Conservation (phyloP, 2,797 vertebrate genomes). For the Epinephelus malabaricus region DNA sequence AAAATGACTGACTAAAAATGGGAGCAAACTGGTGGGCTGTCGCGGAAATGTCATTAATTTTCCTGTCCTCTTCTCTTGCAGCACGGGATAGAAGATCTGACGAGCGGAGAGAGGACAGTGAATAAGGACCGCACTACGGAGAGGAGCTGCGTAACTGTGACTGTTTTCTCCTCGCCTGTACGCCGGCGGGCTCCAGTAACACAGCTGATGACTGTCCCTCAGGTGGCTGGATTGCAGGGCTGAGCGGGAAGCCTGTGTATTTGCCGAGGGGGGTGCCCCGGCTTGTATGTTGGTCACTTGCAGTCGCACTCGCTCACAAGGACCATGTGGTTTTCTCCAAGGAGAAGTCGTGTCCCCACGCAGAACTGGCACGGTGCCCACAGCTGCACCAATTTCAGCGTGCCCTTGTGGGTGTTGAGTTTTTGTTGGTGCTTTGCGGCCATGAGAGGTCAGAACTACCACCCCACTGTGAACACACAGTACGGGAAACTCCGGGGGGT, state of each 20-base stretch:
- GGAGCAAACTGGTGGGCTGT: conserved; percentile 68
- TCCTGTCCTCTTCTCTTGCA: conserved; percentile 74
- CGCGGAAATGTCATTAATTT: conserved; percentile 77
- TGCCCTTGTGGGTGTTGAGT: conserved; percentile 92
- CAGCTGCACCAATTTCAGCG: conserved; percentile 54
- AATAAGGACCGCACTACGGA: conserved; percentile 72
- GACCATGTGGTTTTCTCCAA: conserved; percentile 87
- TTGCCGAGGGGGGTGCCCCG: conserved; percentile 63
- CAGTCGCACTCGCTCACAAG: conserved; percentile 75
- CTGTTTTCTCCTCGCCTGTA: conserved; percentile 49
- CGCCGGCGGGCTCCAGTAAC: conserved; percentile 58
- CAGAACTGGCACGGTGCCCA: conserved; percentile 73
- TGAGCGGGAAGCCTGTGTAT: conserved; percentile 73
- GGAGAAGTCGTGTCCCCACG: conserved; percentile 79
- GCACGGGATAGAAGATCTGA: conserved; percentile 81
- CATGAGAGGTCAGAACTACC: conserved; percentile 91
- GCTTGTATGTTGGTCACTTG: conserved; percentile 82
- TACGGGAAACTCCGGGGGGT: conserved; percentile 97
- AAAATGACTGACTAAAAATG: conserved; percentile 76
- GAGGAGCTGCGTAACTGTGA: conserved; percentile 49
- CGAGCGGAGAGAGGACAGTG: conserved; percentile 63
- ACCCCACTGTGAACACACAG: conserved; percentile 97
- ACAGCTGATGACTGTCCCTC: conserved; percentile 81
- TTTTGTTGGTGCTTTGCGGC: conserved; percentile 87
- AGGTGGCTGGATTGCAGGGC: conserved; percentile 73